These are phyloP conservation scores for Hypomecis punctinalis DNA, from an alignment of 2,888 invertebrate species.

Conservation along the genomic window DNA sequence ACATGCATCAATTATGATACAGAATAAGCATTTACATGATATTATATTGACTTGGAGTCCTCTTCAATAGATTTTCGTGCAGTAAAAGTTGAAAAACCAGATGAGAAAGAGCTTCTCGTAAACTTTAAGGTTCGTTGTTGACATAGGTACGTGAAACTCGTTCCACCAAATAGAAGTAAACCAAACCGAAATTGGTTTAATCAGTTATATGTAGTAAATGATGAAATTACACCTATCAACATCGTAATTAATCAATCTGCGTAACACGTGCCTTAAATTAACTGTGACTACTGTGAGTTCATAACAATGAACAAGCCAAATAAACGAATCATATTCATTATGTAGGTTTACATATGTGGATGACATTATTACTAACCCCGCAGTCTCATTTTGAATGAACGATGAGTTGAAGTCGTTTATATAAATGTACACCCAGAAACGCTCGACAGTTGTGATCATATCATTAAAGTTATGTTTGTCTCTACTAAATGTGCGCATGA, in stretches of 20 bases:
- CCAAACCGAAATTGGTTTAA: background rate
- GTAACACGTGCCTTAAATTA: background rate
- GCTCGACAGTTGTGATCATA: background rate
- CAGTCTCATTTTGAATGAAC: conserved; percentile 2
- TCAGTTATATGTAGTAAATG: background rate
- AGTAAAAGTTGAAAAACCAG: no score
- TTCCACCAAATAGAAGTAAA: background rate
- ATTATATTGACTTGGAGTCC: conserved; percentile 30
- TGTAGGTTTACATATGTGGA: background rate
- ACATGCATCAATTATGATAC: conserved; percentile 46
- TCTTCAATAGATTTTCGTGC: conserved; percentile 3
- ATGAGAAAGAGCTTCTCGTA: no score
- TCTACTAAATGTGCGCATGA: conserved; percentile 43
- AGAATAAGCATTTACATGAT: conserved; percentile 18
- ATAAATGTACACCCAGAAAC: background rate
- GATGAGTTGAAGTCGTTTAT: conserved; percentile 1
- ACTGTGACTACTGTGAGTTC: background rate
- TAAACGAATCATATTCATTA: background rate
- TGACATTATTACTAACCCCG: conserved; percentile 2
- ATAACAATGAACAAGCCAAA: background rate
- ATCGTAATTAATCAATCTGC: no score
- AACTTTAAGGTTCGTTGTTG: no score
- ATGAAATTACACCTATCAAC: no score
- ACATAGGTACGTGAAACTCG: background rate
- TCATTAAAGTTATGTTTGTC: conserved; percentile 10